A percentile compares a stretch with the other conserved stretches of the same genome.
Evolutionary conservation across 2,888 invertebrate species (phyloP).

Genomic region (Agrochola macilenta): DNA sequence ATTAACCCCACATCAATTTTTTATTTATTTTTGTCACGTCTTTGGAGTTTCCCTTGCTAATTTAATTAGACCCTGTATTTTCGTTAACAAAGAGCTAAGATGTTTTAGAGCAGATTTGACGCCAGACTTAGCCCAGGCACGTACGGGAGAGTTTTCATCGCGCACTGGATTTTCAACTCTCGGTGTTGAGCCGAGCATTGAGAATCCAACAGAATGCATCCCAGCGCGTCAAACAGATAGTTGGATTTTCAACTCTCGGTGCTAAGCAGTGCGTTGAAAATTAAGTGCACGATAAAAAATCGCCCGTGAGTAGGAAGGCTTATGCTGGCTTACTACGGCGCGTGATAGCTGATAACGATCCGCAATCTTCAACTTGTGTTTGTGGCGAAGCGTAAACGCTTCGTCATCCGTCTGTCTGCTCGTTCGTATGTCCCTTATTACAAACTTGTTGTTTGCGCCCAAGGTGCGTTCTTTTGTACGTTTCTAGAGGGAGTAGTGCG

Average conservation of each 20-base stretch:
- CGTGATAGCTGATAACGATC: background rate
- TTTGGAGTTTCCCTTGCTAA: too few relatives aligned
- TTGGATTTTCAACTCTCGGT: background rate
- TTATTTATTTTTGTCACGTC: too few relatives aligned
- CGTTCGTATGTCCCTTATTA: background rate
- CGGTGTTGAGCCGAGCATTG: too few relatives aligned
- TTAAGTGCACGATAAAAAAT: background rate
- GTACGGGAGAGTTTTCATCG: background rate
- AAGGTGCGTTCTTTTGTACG: background rate
- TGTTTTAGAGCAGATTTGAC: background rate
- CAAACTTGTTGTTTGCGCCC: background rate
- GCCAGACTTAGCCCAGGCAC: background rate
- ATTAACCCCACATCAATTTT: too few relatives aligned
- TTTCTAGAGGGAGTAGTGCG: background rate
- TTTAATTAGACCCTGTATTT: background rate
- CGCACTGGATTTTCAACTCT: background rate
- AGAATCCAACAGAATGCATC: too few relatives aligned
- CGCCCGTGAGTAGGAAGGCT: background rate
- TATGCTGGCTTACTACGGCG: background rate
- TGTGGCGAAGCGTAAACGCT: background rate
- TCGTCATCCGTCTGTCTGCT: background rate
- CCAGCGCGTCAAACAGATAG: too few relatives aligned
- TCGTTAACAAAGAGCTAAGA: background rate
- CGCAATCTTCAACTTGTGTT: background rate
- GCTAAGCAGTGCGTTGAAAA: too few relatives aligned